phyloP scores from a whole-genome alignment of 2,797 vertebrate genomes.

The Hypotaenidia okinawae region DNA sequence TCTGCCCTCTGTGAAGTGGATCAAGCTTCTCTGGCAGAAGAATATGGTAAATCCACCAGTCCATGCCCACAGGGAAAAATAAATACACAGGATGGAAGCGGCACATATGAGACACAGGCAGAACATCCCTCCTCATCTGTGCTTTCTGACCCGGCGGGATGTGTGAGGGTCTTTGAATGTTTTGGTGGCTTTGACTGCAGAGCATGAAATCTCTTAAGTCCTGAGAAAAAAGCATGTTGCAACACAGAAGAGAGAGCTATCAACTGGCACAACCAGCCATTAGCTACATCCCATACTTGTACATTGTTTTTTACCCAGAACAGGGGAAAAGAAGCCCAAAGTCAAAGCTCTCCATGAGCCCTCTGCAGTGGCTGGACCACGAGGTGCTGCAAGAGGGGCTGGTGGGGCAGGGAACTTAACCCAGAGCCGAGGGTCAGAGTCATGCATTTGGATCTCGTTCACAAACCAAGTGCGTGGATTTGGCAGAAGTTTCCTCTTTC shows the following conservation, averaged over 20 bases:
- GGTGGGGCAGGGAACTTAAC: background rate
- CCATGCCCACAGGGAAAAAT: background rate
- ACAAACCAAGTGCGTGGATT: background rate
- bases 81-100: background rate
- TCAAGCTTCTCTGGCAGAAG: background rate
- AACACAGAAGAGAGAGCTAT: background rate
- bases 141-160: background rate
- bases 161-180: background rate
- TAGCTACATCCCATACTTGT: background rate
- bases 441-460: background rate
- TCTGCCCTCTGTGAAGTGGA: background rate
- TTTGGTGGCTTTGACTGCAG: background rate
- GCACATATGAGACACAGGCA: background rate
- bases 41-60: background rate
- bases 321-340: background rate
- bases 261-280: background rate
- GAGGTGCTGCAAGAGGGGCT: background rate
- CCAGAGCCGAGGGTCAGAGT: background rate
- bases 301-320: background rate
- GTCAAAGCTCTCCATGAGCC: background rate
- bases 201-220: background rate
- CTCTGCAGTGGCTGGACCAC: rapidly evolving
- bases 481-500: background rate
- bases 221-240: background rate
- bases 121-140: background rate